These are phyloP conservation scores for Myopa tessellatipennis DNA, from an alignment of 2,888 invertebrate species.

Conservation along the genomic window DNA sequence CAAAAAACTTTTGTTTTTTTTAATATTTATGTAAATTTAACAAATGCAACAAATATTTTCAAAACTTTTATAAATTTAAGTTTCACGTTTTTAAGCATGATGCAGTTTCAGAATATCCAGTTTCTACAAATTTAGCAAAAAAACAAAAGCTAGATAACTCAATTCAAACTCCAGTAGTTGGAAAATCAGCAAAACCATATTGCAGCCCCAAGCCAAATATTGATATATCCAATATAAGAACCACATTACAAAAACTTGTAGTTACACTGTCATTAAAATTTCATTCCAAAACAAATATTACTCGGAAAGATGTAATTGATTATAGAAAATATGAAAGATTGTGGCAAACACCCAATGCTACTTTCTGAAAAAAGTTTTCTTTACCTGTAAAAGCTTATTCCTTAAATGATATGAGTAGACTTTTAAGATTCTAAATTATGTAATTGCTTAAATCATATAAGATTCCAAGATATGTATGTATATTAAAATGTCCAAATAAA, in stretches of 20 bases:
- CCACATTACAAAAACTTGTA: slow-evolving; percentile 21
- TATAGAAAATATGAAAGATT: slow-evolving; percentile 9
- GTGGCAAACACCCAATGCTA: not conserved
- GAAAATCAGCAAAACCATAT: not conserved
- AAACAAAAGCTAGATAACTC: not conserved
- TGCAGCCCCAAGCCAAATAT: slow-evolving; percentile 8
- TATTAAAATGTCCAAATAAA: not conserved
- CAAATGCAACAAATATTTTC: slow-evolving; percentile 15
- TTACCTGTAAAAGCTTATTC: not conserved
- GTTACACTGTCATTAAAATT: slow-evolving; percentile 30
- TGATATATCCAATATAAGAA: slow-evolving; percentile 25
- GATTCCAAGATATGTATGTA: not conserved
- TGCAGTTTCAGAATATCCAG: slow-evolving; percentile 6
- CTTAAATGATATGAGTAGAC: not conserved
- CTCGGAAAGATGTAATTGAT: slow-evolving; percentile 35
- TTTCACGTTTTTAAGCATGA: slow-evolving; percentile 22
- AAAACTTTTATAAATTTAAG: slow-evolving; percentile 34
- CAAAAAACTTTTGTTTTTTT: slow-evolving; percentile 28
- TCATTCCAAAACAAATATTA: slow-evolving; percentile 37
- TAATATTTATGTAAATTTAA: slow-evolving; percentile 21
- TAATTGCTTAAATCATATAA: not conserved
- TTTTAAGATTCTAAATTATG: not conserved
- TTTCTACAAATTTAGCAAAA: not conserved
- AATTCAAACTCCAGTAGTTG: slow-evolving; percentile 1
- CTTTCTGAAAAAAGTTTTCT: no score